phyloP scores from a whole-genome alignment of 2,888 invertebrate species.

The Tethea ocularis region DNA sequence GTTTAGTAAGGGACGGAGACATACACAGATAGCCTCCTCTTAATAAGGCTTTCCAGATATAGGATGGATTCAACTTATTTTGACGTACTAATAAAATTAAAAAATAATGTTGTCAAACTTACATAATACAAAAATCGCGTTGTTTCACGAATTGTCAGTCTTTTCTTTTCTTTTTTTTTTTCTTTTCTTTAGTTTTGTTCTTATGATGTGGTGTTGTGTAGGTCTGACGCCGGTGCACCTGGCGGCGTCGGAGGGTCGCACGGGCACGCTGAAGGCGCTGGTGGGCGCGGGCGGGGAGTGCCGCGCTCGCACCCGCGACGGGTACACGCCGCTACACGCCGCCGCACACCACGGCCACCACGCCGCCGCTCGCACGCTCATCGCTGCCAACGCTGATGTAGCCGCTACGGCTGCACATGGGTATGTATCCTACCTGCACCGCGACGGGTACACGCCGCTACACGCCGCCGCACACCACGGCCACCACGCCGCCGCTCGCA shows the following conservation, averaged over 20 bases:
- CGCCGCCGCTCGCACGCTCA: conserved; percentile 95
- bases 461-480: conserved; percentile 99
- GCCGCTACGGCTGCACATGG: conserved; percentile 90
- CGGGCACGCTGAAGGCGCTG: conserved; percentile 92
- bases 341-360: conserved; percentile 98
- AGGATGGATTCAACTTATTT: too few species aligned
- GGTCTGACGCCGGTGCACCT: conserved; percentile 97
- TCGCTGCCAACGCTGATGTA: conserved; percentile 96
- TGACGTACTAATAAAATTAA: too few species aligned
- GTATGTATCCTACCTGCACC: conserved; percentile 47
- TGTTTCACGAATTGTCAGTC: too few species aligned
- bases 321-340: conserved; percentile 97
- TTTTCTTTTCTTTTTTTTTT: too few species aligned
- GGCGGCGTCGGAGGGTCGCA: conserved; percentile 97
- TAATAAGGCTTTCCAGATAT: too few species aligned
- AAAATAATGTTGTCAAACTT: too few species aligned
- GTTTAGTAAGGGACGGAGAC: too few species aligned
- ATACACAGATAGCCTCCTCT: too few species aligned
- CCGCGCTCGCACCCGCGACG: conserved; percentile 90
- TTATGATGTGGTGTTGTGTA: conserved; percentile 30
- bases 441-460: conserved; percentile 95
- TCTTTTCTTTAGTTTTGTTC: too few species aligned
- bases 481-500: conserved; percentile 95
- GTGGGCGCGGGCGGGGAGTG: conserved; percentile 90
- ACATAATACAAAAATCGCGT: too few species aligned